Conservation (phyloP, 2,888 invertebrate genomes). For the Brachyopa scutellaris region DNA sequence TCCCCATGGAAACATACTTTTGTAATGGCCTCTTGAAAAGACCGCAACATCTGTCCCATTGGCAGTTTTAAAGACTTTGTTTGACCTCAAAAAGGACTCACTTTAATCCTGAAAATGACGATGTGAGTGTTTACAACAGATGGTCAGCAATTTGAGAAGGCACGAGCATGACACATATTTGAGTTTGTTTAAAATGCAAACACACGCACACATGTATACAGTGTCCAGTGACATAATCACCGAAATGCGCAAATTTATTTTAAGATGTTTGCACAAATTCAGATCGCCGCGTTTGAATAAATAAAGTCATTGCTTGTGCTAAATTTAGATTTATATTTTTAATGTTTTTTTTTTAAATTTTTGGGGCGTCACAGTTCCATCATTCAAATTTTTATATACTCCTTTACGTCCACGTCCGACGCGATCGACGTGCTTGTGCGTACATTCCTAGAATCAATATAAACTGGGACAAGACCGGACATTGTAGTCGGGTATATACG, state of each 20-base stretch:
- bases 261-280: constrained; percentile 51
- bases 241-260: constrained; percentile 59
- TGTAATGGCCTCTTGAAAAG: constrained; percentile 37
- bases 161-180: constrained; percentile 48
- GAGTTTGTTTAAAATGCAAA: constrained; percentile 45
- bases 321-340: constrained; percentile 36
- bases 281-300: constrained; percentile 16
- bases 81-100: constrained; percentile 24
- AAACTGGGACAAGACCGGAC: constrained; percentile 52
- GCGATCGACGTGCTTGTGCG: constrained; percentile 10
- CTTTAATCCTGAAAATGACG: constrained; percentile 28
- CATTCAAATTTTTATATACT: constrained; percentile 9
- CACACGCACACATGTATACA: background rate
- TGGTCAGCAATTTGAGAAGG: constrained; percentile 59
- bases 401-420: background rate
- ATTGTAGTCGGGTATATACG: constrained; percentile 13
- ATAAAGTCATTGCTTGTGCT: constrained; percentile 27
- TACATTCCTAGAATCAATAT: constrained; percentile 36
- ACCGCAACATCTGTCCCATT: constrained; percentile 62
- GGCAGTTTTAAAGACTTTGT: constrained; percentile 13
- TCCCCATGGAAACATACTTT: background rate
- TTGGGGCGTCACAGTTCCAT: constrained; percentile 26
- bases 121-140: constrained; percentile 29
- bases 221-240: constrained; percentile 27
- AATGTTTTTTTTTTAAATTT: constrained; percentile 14